Base-by-base conservation (phyloP, 2,888 invertebrate species). In the Drosophila neutralis region DNA sequence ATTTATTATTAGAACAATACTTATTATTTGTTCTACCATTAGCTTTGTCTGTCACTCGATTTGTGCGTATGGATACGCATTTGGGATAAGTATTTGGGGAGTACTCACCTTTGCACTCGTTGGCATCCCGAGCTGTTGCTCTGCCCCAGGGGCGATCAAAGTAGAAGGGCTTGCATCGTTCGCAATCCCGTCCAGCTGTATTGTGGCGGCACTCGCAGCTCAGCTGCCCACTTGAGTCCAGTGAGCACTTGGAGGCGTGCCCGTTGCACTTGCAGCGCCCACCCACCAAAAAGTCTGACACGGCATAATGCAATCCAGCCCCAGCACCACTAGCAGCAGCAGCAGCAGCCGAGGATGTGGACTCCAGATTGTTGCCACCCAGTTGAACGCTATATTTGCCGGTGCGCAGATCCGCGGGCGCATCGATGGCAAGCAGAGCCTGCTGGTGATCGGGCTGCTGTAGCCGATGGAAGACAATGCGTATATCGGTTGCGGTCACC, bases 241-340 rank as follows among this genome's bases (percentile, higher is more conserved):
- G 95, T 95, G 72, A 96, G 93, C 99, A 99, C 76, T 97, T 95
- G 76, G 98, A 97, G 70, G 99, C 99, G 94, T 99, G 99, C 40
- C 99, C 99, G 94, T 99, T 99, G 94, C 99, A 99, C 95, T 99
- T 99, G 94, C 99, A 99, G 49, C 99, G 96, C 48, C 99, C 99
- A 73, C 99, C 99, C 80, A 99, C 98, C 73, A 98, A 97, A 93
- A 99, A 97, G 94, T 99, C 99, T 24, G 98, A 97, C 76, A 99
- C 97, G 27, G 99, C 97, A 94, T 98, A 99, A 92, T 98, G 98
- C 93, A 56, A n/a, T n/a, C 56, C 56, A 2, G 29, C n/a, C 97
- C 97, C n/a, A 95, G 95, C 5, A 82, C 76, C 36, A 89, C 78
- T 88, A 94, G 93, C 33, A 93, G 92, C 45, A 85, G 79, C 36